Evolutionary conservation across 2,113 vertebrate species (phyloP).

Genomic region (Petromus typicus): DNA sequence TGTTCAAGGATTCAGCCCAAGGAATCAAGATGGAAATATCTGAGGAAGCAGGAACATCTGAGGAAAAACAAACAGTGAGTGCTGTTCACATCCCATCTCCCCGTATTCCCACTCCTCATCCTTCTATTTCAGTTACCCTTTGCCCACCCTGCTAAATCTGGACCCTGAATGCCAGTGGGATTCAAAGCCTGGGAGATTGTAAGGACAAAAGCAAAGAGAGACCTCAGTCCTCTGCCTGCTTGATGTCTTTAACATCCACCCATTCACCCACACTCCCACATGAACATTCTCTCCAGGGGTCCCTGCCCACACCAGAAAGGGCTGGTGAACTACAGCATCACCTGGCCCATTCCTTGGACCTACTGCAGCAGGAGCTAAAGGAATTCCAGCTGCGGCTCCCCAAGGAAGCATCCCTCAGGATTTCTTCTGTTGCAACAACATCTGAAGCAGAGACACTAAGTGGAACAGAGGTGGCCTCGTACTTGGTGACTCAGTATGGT

Average conservation of each 20-base stretch:
- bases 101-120: neutral
- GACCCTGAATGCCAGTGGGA: no score
- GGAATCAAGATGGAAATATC: no score
- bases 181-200: neutral
- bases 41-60: neutral
- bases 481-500: neutral
- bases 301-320: neutral
- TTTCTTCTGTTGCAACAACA: fast-evolving
- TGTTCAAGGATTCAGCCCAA: neutral
- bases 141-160: neutral
- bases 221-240: neutral
- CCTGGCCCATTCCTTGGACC: no score
- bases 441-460: fast-evolving
- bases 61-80: neutral
- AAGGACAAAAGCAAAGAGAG: neutral
- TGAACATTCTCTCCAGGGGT: neutral
- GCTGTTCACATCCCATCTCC: neutral
- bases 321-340: fast-evolving
- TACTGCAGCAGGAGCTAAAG: neutral
- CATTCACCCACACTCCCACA: neutral
- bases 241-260: neutral
- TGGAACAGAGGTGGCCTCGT: neutral
- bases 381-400: neutral
- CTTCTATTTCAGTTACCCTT: neutral
- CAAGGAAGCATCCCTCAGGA: fast-evolving